phyloP scores from a whole-genome alignment of 35 echinoderm and acorn worm species.

The Amphiura filiformis region DNA sequence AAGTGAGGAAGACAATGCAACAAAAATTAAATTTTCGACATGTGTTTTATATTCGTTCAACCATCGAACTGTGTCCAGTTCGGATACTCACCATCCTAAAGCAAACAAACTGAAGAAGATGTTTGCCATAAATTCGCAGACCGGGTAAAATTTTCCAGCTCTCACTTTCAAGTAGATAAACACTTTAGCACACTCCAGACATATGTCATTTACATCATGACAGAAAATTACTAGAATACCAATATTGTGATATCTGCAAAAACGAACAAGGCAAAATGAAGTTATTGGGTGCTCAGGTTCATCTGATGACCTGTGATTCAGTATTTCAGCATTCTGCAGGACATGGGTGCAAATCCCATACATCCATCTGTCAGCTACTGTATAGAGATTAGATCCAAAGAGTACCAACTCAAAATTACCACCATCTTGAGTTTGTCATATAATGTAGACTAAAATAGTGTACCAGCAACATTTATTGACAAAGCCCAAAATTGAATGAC shows the following conservation, averaged over 20 bases:
- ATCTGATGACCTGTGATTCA: no score
- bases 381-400: no score
- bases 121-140: constrained; percentile 76
- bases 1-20: constrained; percentile 14
- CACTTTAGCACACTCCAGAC: constrained; percentile 85
- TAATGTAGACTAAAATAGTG: no score
- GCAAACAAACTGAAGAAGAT: constrained; percentile 72
- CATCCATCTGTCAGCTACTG: no score
- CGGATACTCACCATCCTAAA: constrained; percentile 75
- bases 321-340: no score
- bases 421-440: no score
- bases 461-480: no score
- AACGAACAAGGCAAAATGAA: constrained; percentile 12
- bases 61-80: neutral
- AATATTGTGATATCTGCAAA: constrained; percentile 71
- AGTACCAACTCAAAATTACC: no score
- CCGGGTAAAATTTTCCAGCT: constrained; percentile 55
- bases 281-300: neutral
- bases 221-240: constrained; percentile 90
- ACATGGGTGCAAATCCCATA: neutral
- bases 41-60: neutral
- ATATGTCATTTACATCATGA: constrained; percentile 96
- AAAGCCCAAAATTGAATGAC: no score
- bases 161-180: constrained; percentile 79
- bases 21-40: neutral